These are phyloP conservation scores for Chaetoderma sp. DNA, from an alignment of 2,888 invertebrate genomes.

Conservation along the genomic window DNA sequence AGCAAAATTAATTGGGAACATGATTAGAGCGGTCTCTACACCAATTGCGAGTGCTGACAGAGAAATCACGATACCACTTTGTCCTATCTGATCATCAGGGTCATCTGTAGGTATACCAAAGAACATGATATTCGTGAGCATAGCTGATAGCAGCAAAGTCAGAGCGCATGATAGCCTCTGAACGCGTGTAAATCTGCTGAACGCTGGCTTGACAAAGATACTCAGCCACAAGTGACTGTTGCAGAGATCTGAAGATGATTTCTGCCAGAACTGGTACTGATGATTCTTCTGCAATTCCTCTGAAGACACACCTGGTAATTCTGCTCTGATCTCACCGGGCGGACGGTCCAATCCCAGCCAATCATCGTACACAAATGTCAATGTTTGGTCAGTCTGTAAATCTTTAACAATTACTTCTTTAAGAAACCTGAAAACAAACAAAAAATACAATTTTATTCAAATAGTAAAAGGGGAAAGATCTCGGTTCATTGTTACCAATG, in stretches of 20 bases:
- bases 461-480: too few relatives aligned
- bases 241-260: constrained; percentile 46
- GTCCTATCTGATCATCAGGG: constrained; percentile 42
- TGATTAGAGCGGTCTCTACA: constrained; percentile 49
- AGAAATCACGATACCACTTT: constrained; percentile 39
- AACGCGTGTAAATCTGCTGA: constrained; percentile 57
- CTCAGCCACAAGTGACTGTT: constrained; percentile 65
- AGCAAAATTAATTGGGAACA: constrained; percentile 52
- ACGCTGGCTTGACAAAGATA: constrained; percentile 57
- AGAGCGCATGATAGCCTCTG: constrained; percentile 63
- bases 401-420: constrained; percentile 52
- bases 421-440: constrained; percentile 48
- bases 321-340: constrained; percentile 31
- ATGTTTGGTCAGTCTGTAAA: constrained; percentile 44
- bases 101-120: constrained; percentile 53
- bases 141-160: constrained; percentile 53
- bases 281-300: constrained; percentile 30
- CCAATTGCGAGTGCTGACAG: constrained; percentile 47
- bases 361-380: constrained; percentile 54
- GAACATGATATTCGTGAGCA: constrained; percentile 64
- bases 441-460: background rate
- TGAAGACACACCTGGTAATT: constrained; percentile 37
- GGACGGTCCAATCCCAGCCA: constrained; percentile 55
- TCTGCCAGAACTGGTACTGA: constrained; percentile 42
- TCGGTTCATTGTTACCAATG: too few relatives aligned